Evolutionary conservation across 2,888 invertebrate genomes (phyloP).

Genomic region (Lasioglossum oenotherae): DNA sequence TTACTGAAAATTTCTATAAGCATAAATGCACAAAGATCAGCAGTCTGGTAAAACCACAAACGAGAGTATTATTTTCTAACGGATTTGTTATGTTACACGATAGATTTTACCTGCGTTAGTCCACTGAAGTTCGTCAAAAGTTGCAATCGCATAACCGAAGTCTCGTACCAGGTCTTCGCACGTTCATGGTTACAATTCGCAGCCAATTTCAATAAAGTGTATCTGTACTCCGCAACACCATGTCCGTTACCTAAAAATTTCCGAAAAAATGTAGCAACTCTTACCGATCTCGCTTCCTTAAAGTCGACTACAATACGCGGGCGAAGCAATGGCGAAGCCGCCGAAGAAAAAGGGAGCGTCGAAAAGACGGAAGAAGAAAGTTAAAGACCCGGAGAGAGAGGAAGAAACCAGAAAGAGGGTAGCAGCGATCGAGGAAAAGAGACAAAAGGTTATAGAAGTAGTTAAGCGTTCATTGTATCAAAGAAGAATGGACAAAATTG

Average conservation of each 20-base stretch:
- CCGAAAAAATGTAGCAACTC: background rate
- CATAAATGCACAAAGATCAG: too few species aligned
- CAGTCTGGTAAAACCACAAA: too few species aligned
- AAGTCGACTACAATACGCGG: background rate
- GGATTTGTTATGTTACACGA: too few species aligned
- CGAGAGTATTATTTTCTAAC: background rate
- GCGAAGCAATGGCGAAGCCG: conserved; percentile 4
- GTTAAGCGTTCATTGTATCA: conserved; percentile 48
- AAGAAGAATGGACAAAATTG: conserved; percentile 40
- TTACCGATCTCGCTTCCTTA: background rate
- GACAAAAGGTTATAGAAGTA: conserved; percentile 47
- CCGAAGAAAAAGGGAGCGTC: conserved; percentile 13
- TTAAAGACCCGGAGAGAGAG: conserved; percentile 27
- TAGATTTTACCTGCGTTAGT: background rate
- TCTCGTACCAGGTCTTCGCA: background rate
- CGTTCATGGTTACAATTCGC: background rate
- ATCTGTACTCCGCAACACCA: background rate
- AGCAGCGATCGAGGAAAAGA: conserved; percentile 40
- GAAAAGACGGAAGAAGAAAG: conserved; percentile 26
- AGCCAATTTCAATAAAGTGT: conserved; percentile 17
- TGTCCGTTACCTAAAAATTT: background rate
- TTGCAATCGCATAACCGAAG: background rate
- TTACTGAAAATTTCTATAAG: too few species aligned
- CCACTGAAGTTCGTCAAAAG: background rate
- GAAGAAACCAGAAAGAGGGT: conserved; percentile 41